Evolutionary conservation across 2,888 invertebrate species (phyloP).

Genomic region (Andrena fulva): DNA sequence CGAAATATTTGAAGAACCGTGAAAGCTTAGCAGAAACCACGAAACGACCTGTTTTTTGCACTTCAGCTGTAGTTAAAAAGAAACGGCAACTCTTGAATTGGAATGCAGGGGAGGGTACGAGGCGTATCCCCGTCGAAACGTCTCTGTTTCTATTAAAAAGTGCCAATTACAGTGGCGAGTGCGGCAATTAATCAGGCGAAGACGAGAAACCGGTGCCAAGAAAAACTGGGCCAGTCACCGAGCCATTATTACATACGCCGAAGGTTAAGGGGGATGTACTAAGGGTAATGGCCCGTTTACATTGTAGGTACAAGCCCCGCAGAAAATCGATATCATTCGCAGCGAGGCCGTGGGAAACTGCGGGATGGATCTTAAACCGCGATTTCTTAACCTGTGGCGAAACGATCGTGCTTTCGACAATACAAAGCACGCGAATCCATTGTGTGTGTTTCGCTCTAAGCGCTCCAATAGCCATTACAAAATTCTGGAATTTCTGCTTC

Average conservation of each 20-base stretch:
- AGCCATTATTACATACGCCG: conserved; percentile 45
- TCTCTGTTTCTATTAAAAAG: conserved; percentile 22
- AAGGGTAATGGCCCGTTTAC: conserved; percentile 65
- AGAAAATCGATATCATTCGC: conserved; percentile 68
- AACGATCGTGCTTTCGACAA: conserved; percentile 31
- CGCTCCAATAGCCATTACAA: not conserved
- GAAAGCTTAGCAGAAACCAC: not conserved
- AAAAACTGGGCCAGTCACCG: conserved; percentile 51
- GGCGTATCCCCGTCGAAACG: not conserved
- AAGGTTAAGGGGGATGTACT: conserved; percentile 53
- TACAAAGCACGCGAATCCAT: conserved; percentile 23
- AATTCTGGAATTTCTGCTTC: too few relatives aligned
- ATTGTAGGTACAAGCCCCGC: conserved; percentile 37
- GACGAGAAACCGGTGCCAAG: conserved; percentile 45
- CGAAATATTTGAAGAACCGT: not conserved
- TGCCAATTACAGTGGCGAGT: conserved; percentile 38
- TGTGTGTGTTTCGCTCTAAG: not conserved
- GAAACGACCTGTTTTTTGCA: not conserved
- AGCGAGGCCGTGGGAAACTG: conserved; percentile 55
- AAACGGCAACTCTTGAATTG: not conserved
- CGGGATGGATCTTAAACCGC: conserved; percentile 62
- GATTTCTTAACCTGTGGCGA: conserved; percentile 58
- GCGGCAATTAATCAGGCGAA: conserved; percentile 38
- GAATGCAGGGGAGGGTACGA: not conserved
- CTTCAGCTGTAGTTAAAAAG: not conserved